Base-by-base conservation (phyloP, 2,888 invertebrate species). In the Plagodis dolabraria region DNA sequence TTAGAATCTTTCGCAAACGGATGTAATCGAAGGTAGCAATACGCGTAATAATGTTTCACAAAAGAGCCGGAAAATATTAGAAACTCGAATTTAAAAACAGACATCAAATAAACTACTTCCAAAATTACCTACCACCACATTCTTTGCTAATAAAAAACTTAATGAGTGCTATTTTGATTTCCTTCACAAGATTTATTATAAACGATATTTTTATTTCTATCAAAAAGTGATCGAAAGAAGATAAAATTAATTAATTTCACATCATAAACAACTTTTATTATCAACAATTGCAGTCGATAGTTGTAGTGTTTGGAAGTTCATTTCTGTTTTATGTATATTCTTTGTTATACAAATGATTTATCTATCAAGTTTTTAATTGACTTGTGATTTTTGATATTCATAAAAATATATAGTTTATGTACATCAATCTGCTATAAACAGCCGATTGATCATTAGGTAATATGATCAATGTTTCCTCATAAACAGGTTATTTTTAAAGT, bases 331-430 rank as follows among this genome's bases (percentile, higher is more conserved):
- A 69, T 63, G 56, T 56, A 33, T 36, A 42, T 47, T 67, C 67
- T 69, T 69, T 69, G 69, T 69, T 59, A 65, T 60, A 59, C 42
- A 64, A 69, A 65, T 48, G 47, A 69, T 67, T 60, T 55, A 53
- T 57, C 55, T 57, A 58, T 59, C 11, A 53, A 58, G 52, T 60
- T 60, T 65, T 60, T 64, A 67, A 56, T 60, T 59, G 12, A 50
- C 44, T 60, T 58, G 22, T 56, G 56, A 44, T 60, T 59, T 33
- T 11, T 33, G 11, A 50, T 22, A 22, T 22, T 22, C 22, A 22
- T 22, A 22, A 22, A 22, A 22, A 22, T 22, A 22, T 22, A 22
- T 22, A 22, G 22, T 22, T 22, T 22, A 22, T 22, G 22, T 22
- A 22, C 22, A 22, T 22, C 22, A 22, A 22, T 22, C 22, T 22